Evolutionary conservation across 2,113 vertebrate genomes (phyloP).

Genomic region (Pterocles gutturalis): DNA sequence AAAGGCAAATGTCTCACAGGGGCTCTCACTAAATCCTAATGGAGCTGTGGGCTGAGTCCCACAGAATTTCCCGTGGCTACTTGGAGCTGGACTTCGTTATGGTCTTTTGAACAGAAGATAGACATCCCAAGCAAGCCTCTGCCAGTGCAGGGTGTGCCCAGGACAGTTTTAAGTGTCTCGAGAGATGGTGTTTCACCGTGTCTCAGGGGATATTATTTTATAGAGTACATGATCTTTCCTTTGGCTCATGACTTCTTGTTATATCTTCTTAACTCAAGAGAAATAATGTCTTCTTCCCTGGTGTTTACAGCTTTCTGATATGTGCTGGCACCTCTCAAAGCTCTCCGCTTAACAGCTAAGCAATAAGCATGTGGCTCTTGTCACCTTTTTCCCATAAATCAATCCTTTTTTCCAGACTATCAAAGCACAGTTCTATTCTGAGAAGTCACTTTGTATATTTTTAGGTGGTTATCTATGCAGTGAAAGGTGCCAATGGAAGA

Average conservation of each 20-base stretch:
- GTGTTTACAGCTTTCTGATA: slow-evolving; percentile 37
- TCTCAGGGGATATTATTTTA: background rate
- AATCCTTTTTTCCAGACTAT: background rate
- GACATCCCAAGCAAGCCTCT: background rate
- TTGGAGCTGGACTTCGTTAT: background rate
- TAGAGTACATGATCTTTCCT: background rate
- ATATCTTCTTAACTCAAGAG: background rate
- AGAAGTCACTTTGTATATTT: background rate
- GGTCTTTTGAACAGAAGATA: background rate
- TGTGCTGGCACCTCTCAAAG: background rate
- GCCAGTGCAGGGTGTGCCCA: background rate
- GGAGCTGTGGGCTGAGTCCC: background rate
- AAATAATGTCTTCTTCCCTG: slow-evolving; percentile 28
- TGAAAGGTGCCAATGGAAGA: background rate
- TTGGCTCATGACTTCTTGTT: background rate
- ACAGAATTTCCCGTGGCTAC: background rate
- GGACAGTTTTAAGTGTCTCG: background rate
- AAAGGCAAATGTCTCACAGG: background rate
- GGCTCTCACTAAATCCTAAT: background rate
- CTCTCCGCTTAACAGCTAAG: slow-evolving; percentile 24
- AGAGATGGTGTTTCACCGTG: slow-evolving; percentile 18
- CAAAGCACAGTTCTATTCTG: background rate
- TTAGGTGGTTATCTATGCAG: background rate
- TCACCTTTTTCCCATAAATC: slow-evolving; percentile 44
- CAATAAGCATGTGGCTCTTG: background rate